phyloP scores from a whole-genome alignment of 2,888 invertebrate genomes.

The Eustalomyia histrio region DNA sequence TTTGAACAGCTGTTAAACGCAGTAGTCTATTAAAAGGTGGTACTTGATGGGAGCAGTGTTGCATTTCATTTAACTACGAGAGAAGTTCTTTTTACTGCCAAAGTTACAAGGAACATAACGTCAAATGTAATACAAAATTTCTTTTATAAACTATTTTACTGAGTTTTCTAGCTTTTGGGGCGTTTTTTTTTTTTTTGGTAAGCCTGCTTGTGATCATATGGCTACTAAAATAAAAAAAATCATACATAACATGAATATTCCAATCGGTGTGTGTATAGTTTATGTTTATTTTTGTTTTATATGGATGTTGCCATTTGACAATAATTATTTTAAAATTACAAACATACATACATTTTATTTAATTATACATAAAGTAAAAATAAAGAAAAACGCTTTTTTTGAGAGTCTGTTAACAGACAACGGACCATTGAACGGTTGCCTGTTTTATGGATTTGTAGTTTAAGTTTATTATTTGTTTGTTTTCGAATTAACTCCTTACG shows the following conservation, averaged over 20 bases:
- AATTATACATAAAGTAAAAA: not conserved
- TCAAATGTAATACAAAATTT: too few species aligned
- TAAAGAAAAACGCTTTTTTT: not conserved
- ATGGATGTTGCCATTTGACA: not conserved
- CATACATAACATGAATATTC: conserved; percentile 15
- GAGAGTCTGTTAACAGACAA: not conserved
- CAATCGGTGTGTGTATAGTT: conserved; percentile 1
- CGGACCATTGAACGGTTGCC: not conserved
- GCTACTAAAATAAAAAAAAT: conserved; percentile 35
- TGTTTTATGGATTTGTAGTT: not conserved
- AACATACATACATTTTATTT: not conserved
- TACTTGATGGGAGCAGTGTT: too few species aligned
- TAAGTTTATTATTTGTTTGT: not conserved
- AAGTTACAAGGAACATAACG: too few species aligned
- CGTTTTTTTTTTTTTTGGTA: too few species aligned
- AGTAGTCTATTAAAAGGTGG: too few species aligned
- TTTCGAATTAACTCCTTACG: not conserved
- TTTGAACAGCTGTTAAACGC: too few species aligned
- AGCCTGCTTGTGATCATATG: conserved; percentile 14
- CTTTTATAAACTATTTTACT: too few species aligned
- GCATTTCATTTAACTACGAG: too few species aligned
- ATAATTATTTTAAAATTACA: not conserved
- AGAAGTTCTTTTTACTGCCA: too few species aligned
- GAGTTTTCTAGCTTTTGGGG: too few species aligned
- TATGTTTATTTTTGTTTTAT: conserved; percentile 7